Base-by-base conservation (phyloP, 2,113 vertebrate genomes). In the Eubucco bourcierii region DNA sequence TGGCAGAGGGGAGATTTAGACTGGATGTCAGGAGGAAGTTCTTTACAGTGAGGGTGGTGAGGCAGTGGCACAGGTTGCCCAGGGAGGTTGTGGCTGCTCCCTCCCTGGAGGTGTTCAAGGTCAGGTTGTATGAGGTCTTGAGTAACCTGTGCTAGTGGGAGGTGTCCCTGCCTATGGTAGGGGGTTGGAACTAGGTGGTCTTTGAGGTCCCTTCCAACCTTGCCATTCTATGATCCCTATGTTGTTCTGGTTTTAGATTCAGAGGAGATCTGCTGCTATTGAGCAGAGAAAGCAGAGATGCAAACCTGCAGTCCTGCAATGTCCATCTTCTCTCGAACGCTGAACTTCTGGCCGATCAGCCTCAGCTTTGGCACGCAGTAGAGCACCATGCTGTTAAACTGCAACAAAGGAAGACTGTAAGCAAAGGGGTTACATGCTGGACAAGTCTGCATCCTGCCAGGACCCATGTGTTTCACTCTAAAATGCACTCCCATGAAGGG, bases 321-420 rank as follows among this genome's bases (percentile, higher is more conserved):
- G 97, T 99, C 98, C 73, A 99, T 99, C 97, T 98, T 98, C 96
- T 99, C 99, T 77, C 99, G 97, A 88, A 99, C 99, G 7, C 99
- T 99, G 97, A 99, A 99, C 97, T 99, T 99, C 97, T 99, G 99
- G 64, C 99, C 99, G 84, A 99, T 99, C 82, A 99, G 98, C 85
- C 99, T 96, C 84, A 99, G 97, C 92, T 99, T 99, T 80, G 99
- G 99, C 91, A 99, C 99, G 53, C 99, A 99, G 97, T 99, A 99
- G 34, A 99, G 98, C 93, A 99, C 95, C 98, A 99, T 99, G 92
- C 98, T 99, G 97, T 99, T 99, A 96, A 99, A 99, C 99, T 99
- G 95, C 2, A 97, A 90, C 39, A 63, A 46, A 68, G 39, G 41
- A 87, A 87, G 34, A 78, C 7, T 12, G 52, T 5, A 50, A 76